These are phyloP conservation scores for Cydia strobilella DNA, from an alignment of 1,140 invertebrate genomes.

Conservation along the genomic window DNA sequence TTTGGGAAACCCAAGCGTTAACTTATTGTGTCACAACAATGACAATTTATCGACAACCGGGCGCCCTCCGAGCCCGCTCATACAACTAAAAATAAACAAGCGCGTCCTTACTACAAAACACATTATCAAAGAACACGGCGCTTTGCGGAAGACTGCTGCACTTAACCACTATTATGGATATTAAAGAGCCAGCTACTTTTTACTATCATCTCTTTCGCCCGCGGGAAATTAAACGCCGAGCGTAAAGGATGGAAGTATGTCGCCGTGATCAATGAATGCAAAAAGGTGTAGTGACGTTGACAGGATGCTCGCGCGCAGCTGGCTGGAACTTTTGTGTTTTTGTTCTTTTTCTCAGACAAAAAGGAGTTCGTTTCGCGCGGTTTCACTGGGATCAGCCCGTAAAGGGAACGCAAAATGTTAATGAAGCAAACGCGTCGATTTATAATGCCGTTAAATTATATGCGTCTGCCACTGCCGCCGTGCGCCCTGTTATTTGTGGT, in stretches of 20 bases:
- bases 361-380: conserved; percentile 74
- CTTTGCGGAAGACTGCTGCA: conserved; percentile 69
- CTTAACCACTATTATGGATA: conserved; percentile 46
- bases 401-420: conserved; percentile 77
- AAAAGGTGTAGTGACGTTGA: conserved; percentile 68
- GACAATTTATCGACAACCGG: conserved; percentile 60
- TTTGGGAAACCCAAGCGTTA: conserved; percentile 40
- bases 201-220: conserved; percentile 57
- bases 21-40: conserved; percentile 62
- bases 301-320: conserved; percentile 77
- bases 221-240: conserved; percentile 31
- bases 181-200: conserved; percentile 51
- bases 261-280: conserved; percentile 60
- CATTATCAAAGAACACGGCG: conserved; percentile 61
- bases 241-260: conserved; percentile 57
- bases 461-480: conserved; percentile 42
- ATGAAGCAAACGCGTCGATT: conserved; percentile 63
- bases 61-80: conserved; percentile 50
- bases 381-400: conserved; percentile 67
- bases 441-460: conserved; percentile 66
- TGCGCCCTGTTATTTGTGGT: conserved; percentile 57
- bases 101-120: conserved; percentile 58
- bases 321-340: conserved; percentile 74
- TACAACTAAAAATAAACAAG: conserved; percentile 60
- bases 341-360: conserved; percentile 65